phyloP scores from a whole-genome alignment of 2,888 invertebrate species.

The Agrochola lychnidis region DNA sequence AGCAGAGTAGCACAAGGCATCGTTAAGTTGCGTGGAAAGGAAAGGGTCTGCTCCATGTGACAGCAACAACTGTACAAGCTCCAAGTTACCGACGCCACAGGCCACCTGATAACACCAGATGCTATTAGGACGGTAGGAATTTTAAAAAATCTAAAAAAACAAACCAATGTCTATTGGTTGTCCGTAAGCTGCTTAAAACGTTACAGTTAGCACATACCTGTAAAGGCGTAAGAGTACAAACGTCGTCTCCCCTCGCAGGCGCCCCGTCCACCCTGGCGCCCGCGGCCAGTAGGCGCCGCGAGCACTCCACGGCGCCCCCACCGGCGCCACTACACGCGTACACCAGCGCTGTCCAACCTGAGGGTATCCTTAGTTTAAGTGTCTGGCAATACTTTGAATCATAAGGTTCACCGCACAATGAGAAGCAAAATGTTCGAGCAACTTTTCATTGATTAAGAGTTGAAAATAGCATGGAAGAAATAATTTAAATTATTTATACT shows the following conservation, averaged over 20 bases:
- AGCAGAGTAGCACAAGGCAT: conserved; percentile 96
- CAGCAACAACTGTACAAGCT: conserved; percentile 94
- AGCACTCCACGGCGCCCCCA: conserved; percentile 88
- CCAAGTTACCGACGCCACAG: conserved; percentile 95
- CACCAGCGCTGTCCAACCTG: conserved; percentile 96
- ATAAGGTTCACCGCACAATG: neutral
- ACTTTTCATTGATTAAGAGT: neutral
- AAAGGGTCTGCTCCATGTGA: conserved; percentile 97
- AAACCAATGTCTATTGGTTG: neutral
- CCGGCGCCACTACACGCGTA: conserved; percentile 91
- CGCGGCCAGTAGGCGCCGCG: conserved; percentile 93
- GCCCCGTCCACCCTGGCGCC: conserved; percentile 97
- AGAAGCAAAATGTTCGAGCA: neutral
- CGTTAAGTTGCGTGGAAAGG: conserved; percentile 95
- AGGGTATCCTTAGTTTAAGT: conserved; percentile 43
- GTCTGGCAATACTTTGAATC: neutral
- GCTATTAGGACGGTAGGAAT: too few species aligned
- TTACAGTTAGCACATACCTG: conserved; percentile 89
- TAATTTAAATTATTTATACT: neutral
- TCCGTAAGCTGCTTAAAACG: neutral
- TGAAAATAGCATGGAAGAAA: neutral
- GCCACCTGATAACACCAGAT: conserved; percentile 90
- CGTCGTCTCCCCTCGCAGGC: conserved; percentile 95
- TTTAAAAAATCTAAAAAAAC: neutral
- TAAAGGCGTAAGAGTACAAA: conserved; percentile 96